Evolutionary conservation across 1,140 invertebrate genomes (phyloP), one percentile per base, ranked within the genome.

Genomic region (Theocolax elegans): DNA sequence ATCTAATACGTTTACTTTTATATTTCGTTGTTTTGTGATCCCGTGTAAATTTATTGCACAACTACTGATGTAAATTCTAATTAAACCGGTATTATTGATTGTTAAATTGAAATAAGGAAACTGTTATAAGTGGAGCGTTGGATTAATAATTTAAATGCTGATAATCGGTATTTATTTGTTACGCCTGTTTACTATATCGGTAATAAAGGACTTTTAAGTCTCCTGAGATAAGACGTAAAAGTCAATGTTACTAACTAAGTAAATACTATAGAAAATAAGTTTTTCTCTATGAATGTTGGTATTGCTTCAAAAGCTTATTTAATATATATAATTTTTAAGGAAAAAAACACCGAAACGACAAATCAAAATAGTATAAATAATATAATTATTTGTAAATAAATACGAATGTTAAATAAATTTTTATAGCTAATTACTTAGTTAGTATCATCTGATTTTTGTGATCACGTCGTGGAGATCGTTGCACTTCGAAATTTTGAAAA

Each of bases 401-500:
- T 31, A 44, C 25, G 27, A 27, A 44, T 25, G 27, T 31, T 63
- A 63, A 23, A 27, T 29, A 35, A 29, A 46, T 70, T 49, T 58
- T 59, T 59, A 64, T 42, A 53, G 42, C 12, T 27, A 48, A 35
- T 58, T 2, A 49, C 60, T 49, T 64, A 10, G 51, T 64, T 71
- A 19, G 62, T 58, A 46, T 21, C 12, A 13, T 38, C 64, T 64
- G 31, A 31, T 63, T 71, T 71, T n/a, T 65, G 21, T 38, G 13
- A 27, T 63, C 4, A 10, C 13, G 15, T 64, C 51, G 27, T 38
- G 15, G 51, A 65, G 42, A 1, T 13, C n/a, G 2, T 17, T 58
- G 17, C 19, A 65, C 51, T 71, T 65, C 49, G 68, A 71, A 71
- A 65, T 71, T 71, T 64, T 65, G 60, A 71, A 71, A 68, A 64